These are phyloP conservation scores for Mergus octosetaceus DNA, from an alignment of 2,797 vertebrate genomes.

Conservation along the genomic window DNA sequence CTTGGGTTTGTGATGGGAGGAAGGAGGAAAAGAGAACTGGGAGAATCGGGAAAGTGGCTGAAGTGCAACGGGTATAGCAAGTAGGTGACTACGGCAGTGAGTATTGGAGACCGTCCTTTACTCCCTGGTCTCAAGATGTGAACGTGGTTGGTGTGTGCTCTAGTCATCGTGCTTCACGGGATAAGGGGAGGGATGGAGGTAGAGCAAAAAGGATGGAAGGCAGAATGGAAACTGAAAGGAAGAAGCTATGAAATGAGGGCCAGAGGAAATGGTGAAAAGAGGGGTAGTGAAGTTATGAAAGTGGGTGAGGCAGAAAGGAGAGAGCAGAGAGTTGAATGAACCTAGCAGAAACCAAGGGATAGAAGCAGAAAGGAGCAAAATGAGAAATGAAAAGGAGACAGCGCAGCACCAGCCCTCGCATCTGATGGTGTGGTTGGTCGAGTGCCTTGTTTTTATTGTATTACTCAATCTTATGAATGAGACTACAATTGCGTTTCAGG, in stretches of 20 bases:
- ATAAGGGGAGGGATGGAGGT: background rate
- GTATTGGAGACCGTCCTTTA: too few species aligned
- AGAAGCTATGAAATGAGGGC: background rate
- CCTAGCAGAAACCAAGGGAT: background rate
- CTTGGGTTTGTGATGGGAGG: background rate
- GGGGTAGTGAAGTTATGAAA: too few species aligned
- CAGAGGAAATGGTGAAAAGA: too few species aligned
- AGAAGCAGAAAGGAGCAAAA: background rate
- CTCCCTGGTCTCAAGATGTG: too few species aligned
- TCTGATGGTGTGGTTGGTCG: background rate
- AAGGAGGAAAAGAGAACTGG: background rate
- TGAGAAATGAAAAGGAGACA: background rate
- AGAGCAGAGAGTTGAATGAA: background rate
- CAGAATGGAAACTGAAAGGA: background rate
- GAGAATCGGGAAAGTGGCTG: background rate
- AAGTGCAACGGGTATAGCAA: background rate
- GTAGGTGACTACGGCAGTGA: background rate
- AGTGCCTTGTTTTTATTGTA: background rate
- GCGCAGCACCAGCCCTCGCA: background rate
- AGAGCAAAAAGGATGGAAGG: background rate
- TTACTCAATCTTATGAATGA: background rate
- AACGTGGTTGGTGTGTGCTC: background rate
- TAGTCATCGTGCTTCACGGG: background rate
- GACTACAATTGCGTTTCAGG: background rate
- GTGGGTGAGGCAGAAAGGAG: background rate